Evolutionary conservation across 1,140 invertebrate species (phyloP).

Genomic region (Diabrotica undecimpunctata): DNA sequence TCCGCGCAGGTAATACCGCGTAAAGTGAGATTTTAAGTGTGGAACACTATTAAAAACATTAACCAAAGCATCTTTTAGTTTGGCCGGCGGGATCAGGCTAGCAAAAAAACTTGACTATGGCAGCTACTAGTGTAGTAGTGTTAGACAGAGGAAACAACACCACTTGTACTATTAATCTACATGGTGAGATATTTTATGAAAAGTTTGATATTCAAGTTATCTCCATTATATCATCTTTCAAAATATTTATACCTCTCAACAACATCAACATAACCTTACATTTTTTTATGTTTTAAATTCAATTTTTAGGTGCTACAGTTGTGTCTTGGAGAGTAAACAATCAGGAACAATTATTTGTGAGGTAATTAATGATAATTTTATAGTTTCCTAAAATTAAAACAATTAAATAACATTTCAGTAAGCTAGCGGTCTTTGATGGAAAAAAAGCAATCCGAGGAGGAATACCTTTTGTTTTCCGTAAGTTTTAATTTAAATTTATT

Average conservation of each 20-base stretch:
- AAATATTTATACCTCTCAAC: constrained; percentile 9
- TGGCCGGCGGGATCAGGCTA: constrained; percentile 26
- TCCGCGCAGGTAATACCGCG: constrained; percentile 41
- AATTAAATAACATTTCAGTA: constrained; percentile 59
- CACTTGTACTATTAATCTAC: constrained; percentile 90
- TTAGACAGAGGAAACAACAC: constrained; percentile 92
- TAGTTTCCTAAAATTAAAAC: no score
- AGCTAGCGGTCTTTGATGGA: constrained; percentile 91
- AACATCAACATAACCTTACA: constrained; percentile 39
- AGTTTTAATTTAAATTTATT: constrained; percentile 52
- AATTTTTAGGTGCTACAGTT: constrained; percentile 77
- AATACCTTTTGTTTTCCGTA: constrained; percentile 94
- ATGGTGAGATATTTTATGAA: constrained; percentile 63
- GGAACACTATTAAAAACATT: constrained; percentile 32
- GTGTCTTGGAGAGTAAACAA: constrained; percentile 94
- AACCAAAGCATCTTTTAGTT: constrained; percentile 31
- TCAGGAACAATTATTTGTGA: constrained; percentile 91
- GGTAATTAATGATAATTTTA: constrained; percentile 56
- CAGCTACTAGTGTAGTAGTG: constrained; percentile 86
- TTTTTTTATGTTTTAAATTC: constrained; percentile 6
- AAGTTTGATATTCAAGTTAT: constrained; percentile 4
- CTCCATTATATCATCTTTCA: constrained; percentile 5
- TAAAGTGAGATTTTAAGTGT: constrained; percentile 38
- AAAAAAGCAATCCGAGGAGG: constrained; percentile 92
- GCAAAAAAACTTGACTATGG: constrained; percentile 49